Evolutionary conservation across 2,888 invertebrate genomes (phyloP).

Genomic region (Ptilodon capucinus): DNA sequence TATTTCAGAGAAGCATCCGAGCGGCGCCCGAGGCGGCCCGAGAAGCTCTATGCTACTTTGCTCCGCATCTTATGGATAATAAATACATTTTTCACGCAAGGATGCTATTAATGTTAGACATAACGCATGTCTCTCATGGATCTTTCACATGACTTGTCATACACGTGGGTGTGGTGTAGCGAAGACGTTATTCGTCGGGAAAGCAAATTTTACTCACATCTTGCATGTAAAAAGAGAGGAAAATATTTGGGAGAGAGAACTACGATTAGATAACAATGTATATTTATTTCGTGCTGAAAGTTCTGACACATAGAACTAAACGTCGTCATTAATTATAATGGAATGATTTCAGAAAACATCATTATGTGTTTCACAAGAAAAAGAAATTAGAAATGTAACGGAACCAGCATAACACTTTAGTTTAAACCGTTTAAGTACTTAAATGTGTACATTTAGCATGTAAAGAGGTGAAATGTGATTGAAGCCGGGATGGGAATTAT

Average conservation of each 20-base stretch:
- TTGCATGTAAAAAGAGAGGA: neutral
- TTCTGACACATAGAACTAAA: neutral
- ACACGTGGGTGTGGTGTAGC: neutral
- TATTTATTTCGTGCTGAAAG: neutral
- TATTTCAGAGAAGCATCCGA: constrained; percentile 63
- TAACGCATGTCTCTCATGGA: constrained; percentile 1
- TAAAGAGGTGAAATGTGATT: neutral
- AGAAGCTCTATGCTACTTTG: constrained; percentile 34
- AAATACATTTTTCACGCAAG: constrained; percentile 15
- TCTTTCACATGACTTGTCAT: neutral
- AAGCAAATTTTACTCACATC: neutral
- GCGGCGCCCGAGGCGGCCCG: constrained; percentile 20
- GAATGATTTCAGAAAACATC: neutral
- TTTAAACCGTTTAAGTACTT: no score
- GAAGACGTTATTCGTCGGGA: neutral
- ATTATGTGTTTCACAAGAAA: neutral
- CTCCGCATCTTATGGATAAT: constrained; percentile 28
- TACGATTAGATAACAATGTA: neutral
- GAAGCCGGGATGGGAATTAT: neutral
- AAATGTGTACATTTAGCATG: no score
- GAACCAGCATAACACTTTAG: neutral
- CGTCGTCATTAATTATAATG: neutral
- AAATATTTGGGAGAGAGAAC: neutral
- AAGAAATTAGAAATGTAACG: neutral
- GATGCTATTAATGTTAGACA: constrained; percentile 13